These are phyloP conservation scores for Dolichoris vasculosae DNA, from an alignment of 1,140 invertebrate species.

Conservation along the genomic window DNA sequence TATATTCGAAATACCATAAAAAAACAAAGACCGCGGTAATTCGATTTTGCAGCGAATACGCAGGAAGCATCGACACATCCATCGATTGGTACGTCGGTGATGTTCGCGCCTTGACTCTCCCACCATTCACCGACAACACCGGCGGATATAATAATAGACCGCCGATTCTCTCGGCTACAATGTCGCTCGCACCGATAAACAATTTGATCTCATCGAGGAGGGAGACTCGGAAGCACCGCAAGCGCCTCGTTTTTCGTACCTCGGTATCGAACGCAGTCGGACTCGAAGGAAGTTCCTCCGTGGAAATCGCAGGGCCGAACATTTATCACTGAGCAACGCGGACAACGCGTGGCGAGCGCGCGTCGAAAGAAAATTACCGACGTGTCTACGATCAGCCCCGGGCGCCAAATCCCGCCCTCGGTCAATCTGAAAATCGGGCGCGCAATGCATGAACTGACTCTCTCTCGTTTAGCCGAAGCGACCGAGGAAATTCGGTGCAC, in stretches of 20 bases:
- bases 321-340: too few relatives aligned
- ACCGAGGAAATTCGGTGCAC: neutral
- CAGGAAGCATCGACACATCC: too few relatives aligned
- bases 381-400: too few relatives aligned
- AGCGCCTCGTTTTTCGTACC: slow-evolving; percentile 14
- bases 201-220: slow-evolving; percentile 32
- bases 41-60: too few relatives aligned
- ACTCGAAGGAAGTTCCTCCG: neutral
- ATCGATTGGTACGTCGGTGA: too few relatives aligned
- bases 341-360: too few relatives aligned
- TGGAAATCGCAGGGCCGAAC: neutral
- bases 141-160: too few relatives aligned
- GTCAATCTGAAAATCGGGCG: neutral
- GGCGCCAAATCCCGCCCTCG: neutral
- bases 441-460: neutral
- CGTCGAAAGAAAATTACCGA: too few relatives aligned
- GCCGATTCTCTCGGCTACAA: neutral
- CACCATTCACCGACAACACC: too few relatives aligned
- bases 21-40: too few relatives aligned
- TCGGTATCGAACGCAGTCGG: neutral
- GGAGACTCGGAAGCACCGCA: slow-evolving; percentile 10
- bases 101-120: too few relatives aligned
- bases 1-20: neutral
- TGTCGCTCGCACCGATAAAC: slow-evolving; percentile 17
- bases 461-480: slow-evolving; percentile 10